Evolutionary conservation across 2,797 vertebrate genomes (phyloP).

Genomic region (Platalea minor): DNA sequence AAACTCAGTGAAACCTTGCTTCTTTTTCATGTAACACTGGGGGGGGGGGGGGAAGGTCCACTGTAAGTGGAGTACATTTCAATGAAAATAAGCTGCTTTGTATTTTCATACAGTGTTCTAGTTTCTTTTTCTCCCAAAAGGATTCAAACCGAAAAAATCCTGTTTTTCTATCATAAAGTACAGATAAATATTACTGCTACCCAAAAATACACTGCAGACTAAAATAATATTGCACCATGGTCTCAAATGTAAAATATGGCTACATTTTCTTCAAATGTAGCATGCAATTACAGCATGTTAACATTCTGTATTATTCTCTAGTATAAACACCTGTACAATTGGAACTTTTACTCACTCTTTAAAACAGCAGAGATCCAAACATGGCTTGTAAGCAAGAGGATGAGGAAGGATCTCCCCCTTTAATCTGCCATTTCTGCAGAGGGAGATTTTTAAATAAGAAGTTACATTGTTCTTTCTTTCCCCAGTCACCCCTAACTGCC

Average conservation of each 20-base stretch:
- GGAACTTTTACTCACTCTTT: conserved; percentile 76
- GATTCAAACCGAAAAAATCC: background rate
- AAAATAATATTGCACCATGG: background rate
- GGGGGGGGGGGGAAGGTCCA: background rate
- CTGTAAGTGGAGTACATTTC: background rate
- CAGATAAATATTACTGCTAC: background rate
- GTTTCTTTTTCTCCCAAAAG: background rate
- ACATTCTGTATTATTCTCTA: background rate
- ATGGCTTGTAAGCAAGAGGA: conserved; percentile 69
- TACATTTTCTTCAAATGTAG: background rate
- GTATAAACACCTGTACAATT: conserved; percentile 47
- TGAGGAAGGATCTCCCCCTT: conserved; percentile 68
- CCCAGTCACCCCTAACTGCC: conserved; percentile 36
- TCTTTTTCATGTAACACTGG: background rate
- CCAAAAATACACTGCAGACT: background rate
- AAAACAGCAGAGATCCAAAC: conserved; percentile 70
- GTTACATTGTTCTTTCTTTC: conserved; percentile 62
- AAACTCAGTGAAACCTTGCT: background rate
- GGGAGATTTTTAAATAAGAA: conserved; percentile 75
- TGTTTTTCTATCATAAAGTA: background rate
- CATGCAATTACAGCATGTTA: background rate
- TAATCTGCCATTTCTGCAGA: conserved; percentile 75
- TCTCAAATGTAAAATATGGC: background rate
- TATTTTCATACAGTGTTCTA: background rate
- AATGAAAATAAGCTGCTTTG: background rate